A percentile compares a stretch with the other conserved stretches of the same genome.
Conservation (phyloP, 2,113 vertebrate genomes). For the Aix galericulata region DNA sequence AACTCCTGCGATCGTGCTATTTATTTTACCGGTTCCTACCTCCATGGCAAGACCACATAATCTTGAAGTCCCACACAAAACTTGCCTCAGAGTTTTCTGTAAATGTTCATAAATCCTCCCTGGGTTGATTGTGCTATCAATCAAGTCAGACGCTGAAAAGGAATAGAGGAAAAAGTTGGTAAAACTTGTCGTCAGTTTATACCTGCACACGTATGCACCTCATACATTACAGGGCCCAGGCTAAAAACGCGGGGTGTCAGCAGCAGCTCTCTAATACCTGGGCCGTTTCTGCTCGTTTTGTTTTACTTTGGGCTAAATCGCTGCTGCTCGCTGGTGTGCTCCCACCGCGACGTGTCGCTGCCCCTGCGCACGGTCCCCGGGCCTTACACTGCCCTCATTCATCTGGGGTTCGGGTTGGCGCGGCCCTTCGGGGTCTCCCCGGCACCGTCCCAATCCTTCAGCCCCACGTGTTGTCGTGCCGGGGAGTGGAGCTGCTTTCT, state of each 20-base stretch:
- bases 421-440: background rate
- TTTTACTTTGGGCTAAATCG: conserved; percentile 41
- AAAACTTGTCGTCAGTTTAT: conserved; percentile 44
- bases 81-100: conserved; percentile 53
- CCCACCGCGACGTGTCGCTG: conserved; percentile 48
- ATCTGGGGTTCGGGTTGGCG: background rate
- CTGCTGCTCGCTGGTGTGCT: conserved; percentile 39
- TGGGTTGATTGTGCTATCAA: conserved; percentile 30
- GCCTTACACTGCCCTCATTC: conserved; percentile 52
- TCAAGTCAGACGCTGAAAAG: conserved; percentile 36
- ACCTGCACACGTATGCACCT: background rate
- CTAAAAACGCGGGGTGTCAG: background rate
- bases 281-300: conserved; percentile 8
- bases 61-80: conserved; percentile 66
- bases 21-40: conserved; percentile 59
- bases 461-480: conserved; percentile 11
- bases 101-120: conserved; percentile 61
- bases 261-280: conserved; percentile 19
- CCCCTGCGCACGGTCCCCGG: background rate
- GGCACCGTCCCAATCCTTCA: conserved; percentile 12
- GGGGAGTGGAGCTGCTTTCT: background rate
- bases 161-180: conserved; percentile 50
- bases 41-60: conserved; percentile 52
- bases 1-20: conserved; percentile 35
- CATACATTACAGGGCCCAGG: background rate